A percentile compares a stretch with the other conserved stretches of the same genome.
Evolutionary conservation across 2,888 invertebrate species (phyloP).

Genomic region (Branchinecta sandiegonensis): DNA sequence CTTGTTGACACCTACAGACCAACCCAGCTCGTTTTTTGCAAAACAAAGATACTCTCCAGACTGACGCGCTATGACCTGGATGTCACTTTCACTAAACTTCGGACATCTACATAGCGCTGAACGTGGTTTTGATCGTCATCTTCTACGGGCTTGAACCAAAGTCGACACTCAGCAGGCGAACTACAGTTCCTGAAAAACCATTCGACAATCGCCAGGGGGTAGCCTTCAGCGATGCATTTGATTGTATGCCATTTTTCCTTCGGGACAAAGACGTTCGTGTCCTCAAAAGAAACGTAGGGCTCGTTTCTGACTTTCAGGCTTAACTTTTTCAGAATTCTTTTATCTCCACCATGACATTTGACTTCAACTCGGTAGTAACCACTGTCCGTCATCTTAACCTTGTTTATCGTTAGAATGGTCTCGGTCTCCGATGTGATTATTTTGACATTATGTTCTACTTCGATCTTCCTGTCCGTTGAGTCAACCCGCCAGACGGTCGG

Average conservation of each 20-base stretch:
- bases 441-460: constrained; percentile 19
- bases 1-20: constrained; percentile 29
- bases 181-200: constrained; percentile 43
- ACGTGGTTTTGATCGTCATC: constrained; percentile 25
- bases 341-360: constrained; percentile 28
- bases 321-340: constrained; percentile 36
- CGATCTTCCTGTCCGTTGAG: constrained; percentile 9
- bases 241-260: constrained; percentile 31
- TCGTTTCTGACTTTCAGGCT: constrained; percentile 40
- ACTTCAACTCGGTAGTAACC: constrained; percentile 44
- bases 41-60: constrained; percentile 33
- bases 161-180: neutral
- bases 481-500: neutral
- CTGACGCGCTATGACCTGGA: constrained; percentile 27
- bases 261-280: constrained; percentile 17
- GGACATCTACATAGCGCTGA: constrained; percentile 18
- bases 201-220: constrained; percentile 43
- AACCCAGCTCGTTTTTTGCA: constrained; percentile 34
- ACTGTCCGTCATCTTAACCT: constrained; percentile 41
- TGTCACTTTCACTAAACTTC: constrained; percentile 14
- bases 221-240: constrained; percentile 42
- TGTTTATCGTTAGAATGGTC: constrained; percentile 38
- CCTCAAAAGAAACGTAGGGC: neutral
- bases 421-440: neutral
- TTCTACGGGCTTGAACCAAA: constrained; percentile 23